Evolutionary conservation across 2,888 invertebrate genomes (phyloP).

Genomic region (Lochmaea crataegi): DNA sequence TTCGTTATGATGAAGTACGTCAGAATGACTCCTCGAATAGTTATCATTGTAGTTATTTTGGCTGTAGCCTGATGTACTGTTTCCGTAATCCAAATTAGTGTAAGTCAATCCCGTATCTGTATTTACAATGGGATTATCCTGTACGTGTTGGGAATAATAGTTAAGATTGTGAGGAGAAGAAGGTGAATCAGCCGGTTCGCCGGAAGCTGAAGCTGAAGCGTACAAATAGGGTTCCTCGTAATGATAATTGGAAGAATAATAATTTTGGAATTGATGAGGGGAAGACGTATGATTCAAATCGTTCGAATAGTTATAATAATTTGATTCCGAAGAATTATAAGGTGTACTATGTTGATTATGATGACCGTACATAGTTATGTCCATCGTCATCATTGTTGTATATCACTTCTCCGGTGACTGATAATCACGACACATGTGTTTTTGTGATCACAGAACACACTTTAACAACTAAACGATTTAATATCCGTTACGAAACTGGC

Average conservation of each 20-base stretch:
- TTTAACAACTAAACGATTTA: conserved; percentile 39
- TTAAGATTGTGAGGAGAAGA: conserved; percentile 65
- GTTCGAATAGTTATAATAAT: conserved; percentile 60
- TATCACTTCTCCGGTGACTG: conserved; percentile 26
- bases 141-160: conserved; percentile 65
- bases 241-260: conserved; percentile 62
- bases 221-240: conserved; percentile 63
- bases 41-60: conserved; percentile 57
- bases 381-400: conserved; percentile 80
- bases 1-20: conserved; percentile 67
- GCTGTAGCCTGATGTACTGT: conserved; percentile 57
- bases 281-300: conserved; percentile 54
- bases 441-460: conserved; percentile 24
- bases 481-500: conserved; percentile 42
- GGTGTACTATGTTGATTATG: conserved; percentile 65
- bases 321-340: conserved; percentile 60
- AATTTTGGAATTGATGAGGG: conserved; percentile 62
- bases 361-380: conserved; percentile 81
- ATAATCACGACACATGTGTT: conserved; percentile 36
- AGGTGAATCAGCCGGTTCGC: conserved; percentile 63
- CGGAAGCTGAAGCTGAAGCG: conserved; percentile 49
- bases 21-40: conserved; percentile 54
- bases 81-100: conserved; percentile 85
- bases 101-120: conserved; percentile 90
- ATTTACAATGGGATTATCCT: conserved; percentile 75